These are phyloP conservation scores for Falco rusticolus DNA, from an alignment of 2,797 vertebrate genomes.

Conservation along the genomic window DNA sequence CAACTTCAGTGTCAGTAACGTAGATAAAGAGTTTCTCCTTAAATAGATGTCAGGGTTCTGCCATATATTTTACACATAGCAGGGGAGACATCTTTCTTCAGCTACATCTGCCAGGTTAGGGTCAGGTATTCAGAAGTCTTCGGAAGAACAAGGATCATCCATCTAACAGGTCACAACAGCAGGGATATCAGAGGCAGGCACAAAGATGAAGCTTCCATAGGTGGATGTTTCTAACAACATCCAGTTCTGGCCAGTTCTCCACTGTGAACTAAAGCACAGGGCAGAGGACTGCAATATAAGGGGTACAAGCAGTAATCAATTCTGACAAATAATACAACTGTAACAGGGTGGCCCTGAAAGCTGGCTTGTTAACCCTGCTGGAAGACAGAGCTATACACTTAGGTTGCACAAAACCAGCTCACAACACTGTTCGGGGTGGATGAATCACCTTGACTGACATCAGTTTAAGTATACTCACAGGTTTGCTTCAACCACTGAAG, in stretches of 20 bases:
- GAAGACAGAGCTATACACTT: neutral
- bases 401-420: neutral
- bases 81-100: neutral
- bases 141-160: neutral
- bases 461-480: neutral
- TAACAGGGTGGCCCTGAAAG: neutral
- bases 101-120: neutral
- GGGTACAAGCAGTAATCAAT: neutral
- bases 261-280: neutral
- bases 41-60: neutral
- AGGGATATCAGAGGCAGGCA: neutral
- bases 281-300: neutral
- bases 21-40: neutral
- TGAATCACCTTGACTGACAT: neutral
- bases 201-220: neutral
- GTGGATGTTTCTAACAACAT: neutral
- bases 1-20: accelerated
- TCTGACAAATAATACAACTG: neutral
- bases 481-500: neutral
- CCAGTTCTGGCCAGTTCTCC: neutral
- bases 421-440: neutral
- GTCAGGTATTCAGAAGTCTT: neutral
- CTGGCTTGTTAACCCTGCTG: neutral
- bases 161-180: neutral
- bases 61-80: neutral